Evolutionary conservation across 1,140 invertebrate genomes (phyloP), one percentile per base, ranked within the genome.

Genomic region (Ylistrum balloti): DNA sequence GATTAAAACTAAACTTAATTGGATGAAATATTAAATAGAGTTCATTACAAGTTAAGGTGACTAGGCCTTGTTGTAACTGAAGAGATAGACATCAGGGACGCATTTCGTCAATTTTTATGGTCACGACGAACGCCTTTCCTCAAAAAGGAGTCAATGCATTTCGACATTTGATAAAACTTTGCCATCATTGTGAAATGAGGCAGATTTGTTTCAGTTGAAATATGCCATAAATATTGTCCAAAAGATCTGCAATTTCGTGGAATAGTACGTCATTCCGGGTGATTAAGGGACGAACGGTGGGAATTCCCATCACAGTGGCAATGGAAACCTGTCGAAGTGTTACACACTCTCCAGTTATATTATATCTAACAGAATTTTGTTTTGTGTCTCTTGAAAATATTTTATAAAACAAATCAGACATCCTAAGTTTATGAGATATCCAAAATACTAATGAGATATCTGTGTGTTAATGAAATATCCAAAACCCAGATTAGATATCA

Each of bases 141-240:
- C 56, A 45, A 45, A 45, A 45, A 45, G 41, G 41, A 45, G 9
- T 45, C 41, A 74, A 74, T 74, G n/a, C 56, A n/a, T 74, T 74
- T 74, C 5, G 56, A 74, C 56, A n/a, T 5, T 7, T 74, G 56
- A 74, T 74, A 9, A 74, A 74, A 74, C 56, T 74, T 74, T 45
- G 41, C 41, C 41, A 45, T 45, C 41, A 74, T 28, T 74, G 56
- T 74, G 56, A 74, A 74, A 28, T 17, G 22, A 74, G 56, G 22
- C 56, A 74, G 56, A 74, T 74, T 74, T 74, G 56, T 74, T n/a
- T 7, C n/a, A 74, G 22, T n/a, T 28, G 56, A 74, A 74, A 74
- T n/a, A 74, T 74, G 56, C 56, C n/a, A 74, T 74, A 74, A 28
- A 74, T 74, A 17, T 74, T 74, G 56, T 74, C 56, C 56, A 74